A percentile compares a stretch with the other conserved stretches of the same genome.
These are phyloP conservation scores for Plecotus auritus DNA, from an alignment of 2,113 vertebrate genomes.

Conservation along the genomic window DNA sequence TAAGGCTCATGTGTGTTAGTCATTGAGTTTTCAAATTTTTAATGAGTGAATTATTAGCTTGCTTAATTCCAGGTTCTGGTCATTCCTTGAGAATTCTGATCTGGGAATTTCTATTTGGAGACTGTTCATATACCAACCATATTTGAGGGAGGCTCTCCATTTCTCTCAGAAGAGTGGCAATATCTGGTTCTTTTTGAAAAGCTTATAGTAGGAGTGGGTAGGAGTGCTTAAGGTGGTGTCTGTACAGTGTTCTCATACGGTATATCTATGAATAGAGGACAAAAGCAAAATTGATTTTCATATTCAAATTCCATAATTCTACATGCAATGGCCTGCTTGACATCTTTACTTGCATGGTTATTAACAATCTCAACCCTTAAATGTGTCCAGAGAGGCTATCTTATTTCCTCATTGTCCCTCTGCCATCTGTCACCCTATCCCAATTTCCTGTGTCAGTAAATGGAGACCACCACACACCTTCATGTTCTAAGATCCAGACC, in stretches of 20 bases:
- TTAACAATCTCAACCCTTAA: not conserved
- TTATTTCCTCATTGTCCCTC: not conserved
- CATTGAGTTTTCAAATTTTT: not conserved
- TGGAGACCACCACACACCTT: not conserved
- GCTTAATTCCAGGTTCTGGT: not conserved
- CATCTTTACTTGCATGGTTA: not conserved
- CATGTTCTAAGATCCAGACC: not conserved
- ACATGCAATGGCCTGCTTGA: not conserved
- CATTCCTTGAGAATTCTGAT: slow-evolving; percentile 3
- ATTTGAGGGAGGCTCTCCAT: not conserved
- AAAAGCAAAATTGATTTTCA: not conserved
- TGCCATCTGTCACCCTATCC: not conserved
- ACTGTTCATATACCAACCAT: not conserved
- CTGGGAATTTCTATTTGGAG: not conserved
- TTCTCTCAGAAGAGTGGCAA: not conserved
- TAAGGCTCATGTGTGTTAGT: not conserved
- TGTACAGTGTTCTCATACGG: not conserved
- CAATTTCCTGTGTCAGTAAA: not conserved
- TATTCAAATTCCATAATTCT: not conserved
- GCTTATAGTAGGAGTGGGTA: not conserved
- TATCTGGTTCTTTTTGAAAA: not conserved
- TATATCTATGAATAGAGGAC: not conserved
- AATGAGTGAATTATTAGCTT: not conserved
- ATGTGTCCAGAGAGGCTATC: not conserved
- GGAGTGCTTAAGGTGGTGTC: not conserved